Evolutionary conservation across 92 coral and sea anemone species (phyloP), one percentile per base, ranked within the genome.

Genomic region (Zoanthus sociatus): DNA sequence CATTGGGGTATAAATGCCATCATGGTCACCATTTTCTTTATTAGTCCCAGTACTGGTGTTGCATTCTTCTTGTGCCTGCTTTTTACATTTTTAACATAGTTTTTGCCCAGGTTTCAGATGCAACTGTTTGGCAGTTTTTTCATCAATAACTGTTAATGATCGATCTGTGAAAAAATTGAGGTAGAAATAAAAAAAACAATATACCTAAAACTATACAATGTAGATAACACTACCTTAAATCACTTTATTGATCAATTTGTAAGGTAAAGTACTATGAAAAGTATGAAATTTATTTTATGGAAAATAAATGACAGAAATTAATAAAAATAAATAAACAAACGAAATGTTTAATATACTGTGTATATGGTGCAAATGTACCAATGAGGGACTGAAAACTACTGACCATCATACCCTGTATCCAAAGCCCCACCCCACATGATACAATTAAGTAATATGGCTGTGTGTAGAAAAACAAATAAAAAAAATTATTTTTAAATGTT

Each of bases 51-150:
- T n/a, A n/a, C n/a, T 73, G 53, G 78, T 30, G 6, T 73, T 73
- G 30, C 55, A 46, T 45, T 73, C 9, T 46, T 46, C 78, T 48
- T 75, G 58, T 46, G 60, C 32, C 60, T 46, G 78, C 60, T 75
- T 75, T 20, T 75, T 75, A 50, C 78, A 75, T 46, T 75, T 46
- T 44, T 37, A 75, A 16, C 60, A 75, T 6, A 75, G 60, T 47
- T 75, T 75, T 50, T 75, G 78, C 32, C 78, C 78, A 75, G 78
- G 60, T 74, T 74, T 74, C 26, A 75, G 60, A 75, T 47, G 4
- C 60, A 46, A 75, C 61, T 46, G 61, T 20, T 50, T 46, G 58
- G 78, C 60, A 46, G 78, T 74, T 75, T 46, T 37, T 75, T 75
- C 31, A 14, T 73, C 78, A 73, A 73, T 73, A 73, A 73, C 78